phyloP scores from a whole-genome alignment of 2,888 invertebrate genomes.

The Gibbula magus region DNA sequence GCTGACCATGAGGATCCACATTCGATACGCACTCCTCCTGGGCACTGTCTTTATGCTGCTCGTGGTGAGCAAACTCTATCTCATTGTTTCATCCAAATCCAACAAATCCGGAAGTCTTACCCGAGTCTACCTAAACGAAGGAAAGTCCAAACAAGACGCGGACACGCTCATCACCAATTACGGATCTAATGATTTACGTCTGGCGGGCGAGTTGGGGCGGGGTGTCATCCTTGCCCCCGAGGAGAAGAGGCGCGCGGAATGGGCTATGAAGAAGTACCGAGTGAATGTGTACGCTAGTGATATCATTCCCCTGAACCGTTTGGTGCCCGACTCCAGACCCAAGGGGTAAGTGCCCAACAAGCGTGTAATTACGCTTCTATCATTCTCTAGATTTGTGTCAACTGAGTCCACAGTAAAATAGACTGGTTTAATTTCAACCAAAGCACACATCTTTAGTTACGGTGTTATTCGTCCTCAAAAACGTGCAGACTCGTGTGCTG shows the following conservation, averaged over 20 bases:
- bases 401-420: no score
- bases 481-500: no score
- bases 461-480: no score
- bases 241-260: slow-evolving; percentile 31
- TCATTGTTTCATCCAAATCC: neutral
- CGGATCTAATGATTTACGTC: slow-evolving; percentile 24
- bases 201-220: slow-evolving; percentile 37
- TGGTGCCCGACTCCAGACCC: slow-evolving; percentile 64
- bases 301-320: slow-evolving; percentile 58
- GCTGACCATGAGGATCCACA: neutral
- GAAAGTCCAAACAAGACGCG: neutral
- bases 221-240: slow-evolving; percentile 33
- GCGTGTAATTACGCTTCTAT: no score
- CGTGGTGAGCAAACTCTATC: neutral
- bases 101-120: neutral
- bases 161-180: slow-evolving; percentile 20
- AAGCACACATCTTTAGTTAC: no score
- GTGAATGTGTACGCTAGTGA: slow-evolving; percentile 63
- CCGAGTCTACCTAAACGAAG: neutral
- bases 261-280: slow-evolving; percentile 39
- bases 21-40: slow-evolving; percentile 12
- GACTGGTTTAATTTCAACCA: no score
- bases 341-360: slow-evolving; percentile 53
- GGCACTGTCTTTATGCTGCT: neutral
- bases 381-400: no score